Base-by-base conservation (phyloP, 1,140 invertebrate genomes). In the Cherax destructor region DNA sequence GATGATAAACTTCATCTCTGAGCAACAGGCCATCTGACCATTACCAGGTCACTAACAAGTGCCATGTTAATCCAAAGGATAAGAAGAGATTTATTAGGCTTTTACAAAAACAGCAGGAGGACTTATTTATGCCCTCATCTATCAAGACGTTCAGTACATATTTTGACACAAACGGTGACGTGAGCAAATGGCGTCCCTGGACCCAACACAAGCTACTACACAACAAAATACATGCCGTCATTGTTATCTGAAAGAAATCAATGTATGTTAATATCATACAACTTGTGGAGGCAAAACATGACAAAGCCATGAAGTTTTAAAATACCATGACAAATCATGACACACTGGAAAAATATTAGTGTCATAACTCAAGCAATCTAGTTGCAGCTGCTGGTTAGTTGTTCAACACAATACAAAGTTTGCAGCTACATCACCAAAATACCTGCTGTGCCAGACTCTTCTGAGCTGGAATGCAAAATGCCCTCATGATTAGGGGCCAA, bases 181-280 rank as follows among this genome's bases (percentile, higher is more conserved):
- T 85, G 83, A 91, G 88, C 88, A 74, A 80, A 81, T 80, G 81
- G 49, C 50, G 52, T 91, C 90, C 90, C 90, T 91, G 90, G 90
- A 91, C 90, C 90, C 90, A 91, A 91, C 90, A 88, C 87, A 91
- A 80, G 77, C 65, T 90, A 83, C 84, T 86, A 91, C 90, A 86
- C 21, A 91, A 84, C 65, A 78, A 76, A 84, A 85, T 85, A 84
- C 88, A 91, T 91, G 88, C 88, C 88, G 72, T 91, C 88, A 91
- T 76, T 91, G 56, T 91, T 84, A 91, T 78, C 88, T 91, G 88
- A 91, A 91, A 91, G 81, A 91, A 85, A 91, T 91, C 83, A 91
- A 91, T 85, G 56, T 65, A 76, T 91, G 88, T 91, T 91, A 91
- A 79, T 91, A 41, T 85, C 88, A 91, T 81, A 85, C 72, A 91